Base-by-base conservation (phyloP, 2,113 vertebrate species). In the Phalacrocorax brasilianus region DNA sequence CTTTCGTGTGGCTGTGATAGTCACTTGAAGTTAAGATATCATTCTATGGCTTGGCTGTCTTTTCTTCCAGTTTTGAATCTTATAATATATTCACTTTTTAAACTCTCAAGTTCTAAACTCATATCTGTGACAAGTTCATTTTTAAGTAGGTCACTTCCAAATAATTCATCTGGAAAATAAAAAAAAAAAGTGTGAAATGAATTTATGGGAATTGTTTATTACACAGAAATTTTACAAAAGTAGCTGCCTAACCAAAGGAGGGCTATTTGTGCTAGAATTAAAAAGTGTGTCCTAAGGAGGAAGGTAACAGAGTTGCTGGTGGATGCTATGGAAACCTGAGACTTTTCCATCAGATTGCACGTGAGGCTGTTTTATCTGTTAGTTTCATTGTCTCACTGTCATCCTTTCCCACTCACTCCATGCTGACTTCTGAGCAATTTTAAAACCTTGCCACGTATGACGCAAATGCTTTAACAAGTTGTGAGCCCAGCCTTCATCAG, bases 321-420 rank as follows among this genome's bases (percentile, higher is more conserved):
- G 85, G 80, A 27, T 89, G 56, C 70, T 71, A 42, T 79, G 87
- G 93, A 94, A 96, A 97, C 74, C 24, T 6, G 12, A 72, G 52
- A 24, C 38, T 35, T 81, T 76, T 73, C 52, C 19, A 33, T 65
- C 24, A 59, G 23, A 12, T 80, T 12, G 5, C 20, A 27, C 32
- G 45, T 61, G 32, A 61, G 42, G 52, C 8, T 92, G 32, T 79
- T 88, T 81, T 76, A 28, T 53, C 38, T 89, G 35, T 76, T 68
- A 55, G 32, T 82, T 94, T 52, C 9, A 2, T 42, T 42, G 19
- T 35, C 33, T 85, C 2, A 0, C 56, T 85, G 58, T 70, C 76
- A 81, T 67, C 58, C 55, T 84, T 93, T 84, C 55, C 44, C 58
- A 79, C 70, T 94, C 88, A 71, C 55, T 70, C 52, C 68, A 65